Percentiles rank a stretch among this genome's conserved stretches.
phyloP scores from a whole-genome alignment of 2,113 vertebrate genomes.

The Micromys minutus region DNA sequence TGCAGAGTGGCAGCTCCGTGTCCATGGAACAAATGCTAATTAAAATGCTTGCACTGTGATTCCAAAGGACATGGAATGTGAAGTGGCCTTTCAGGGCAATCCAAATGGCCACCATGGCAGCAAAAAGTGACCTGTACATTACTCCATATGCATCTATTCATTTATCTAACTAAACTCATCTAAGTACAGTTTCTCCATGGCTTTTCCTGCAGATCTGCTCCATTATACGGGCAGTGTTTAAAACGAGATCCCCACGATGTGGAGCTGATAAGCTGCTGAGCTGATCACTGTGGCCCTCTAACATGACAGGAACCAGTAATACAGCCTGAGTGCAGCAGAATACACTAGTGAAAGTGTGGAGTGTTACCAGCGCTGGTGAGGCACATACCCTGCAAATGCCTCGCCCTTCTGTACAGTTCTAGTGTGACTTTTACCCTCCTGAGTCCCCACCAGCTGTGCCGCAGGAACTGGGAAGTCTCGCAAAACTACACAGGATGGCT shows the following conservation, averaged over 20 bases:
- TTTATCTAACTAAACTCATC: not conserved
- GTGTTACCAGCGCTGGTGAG: not conserved
- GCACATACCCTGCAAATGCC: too few relatives aligned
- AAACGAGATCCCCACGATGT: accelerated
- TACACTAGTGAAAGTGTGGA: not conserved
- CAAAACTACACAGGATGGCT: not conserved
- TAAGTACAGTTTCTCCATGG: not conserved
- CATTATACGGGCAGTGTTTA: not conserved
- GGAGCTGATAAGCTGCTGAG: not conserved
- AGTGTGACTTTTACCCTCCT: not conserved
- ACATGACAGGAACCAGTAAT: not conserved
- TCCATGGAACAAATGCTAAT: not conserved
- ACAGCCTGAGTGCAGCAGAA: not conserved
- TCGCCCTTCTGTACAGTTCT: not conserved
- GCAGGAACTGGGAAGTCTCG: not conserved
- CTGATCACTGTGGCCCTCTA: not conserved
- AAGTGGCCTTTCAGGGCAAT: not conserved
- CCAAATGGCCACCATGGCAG: not conserved
- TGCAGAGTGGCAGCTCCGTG: not conserved
- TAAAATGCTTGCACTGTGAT: not conserved
- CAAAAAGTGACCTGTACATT: not conserved
- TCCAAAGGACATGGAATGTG: not conserved
- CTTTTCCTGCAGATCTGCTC: not conserved
- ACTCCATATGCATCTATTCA: not conserved
- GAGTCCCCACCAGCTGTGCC: not conserved